Percentiles rank a stretch among this genome's conserved stretches.
These are phyloP conservation scores for Chaetorhynchus papuensis DNA, from an alignment of 2,113 vertebrate species.

Conservation along the genomic window DNA sequence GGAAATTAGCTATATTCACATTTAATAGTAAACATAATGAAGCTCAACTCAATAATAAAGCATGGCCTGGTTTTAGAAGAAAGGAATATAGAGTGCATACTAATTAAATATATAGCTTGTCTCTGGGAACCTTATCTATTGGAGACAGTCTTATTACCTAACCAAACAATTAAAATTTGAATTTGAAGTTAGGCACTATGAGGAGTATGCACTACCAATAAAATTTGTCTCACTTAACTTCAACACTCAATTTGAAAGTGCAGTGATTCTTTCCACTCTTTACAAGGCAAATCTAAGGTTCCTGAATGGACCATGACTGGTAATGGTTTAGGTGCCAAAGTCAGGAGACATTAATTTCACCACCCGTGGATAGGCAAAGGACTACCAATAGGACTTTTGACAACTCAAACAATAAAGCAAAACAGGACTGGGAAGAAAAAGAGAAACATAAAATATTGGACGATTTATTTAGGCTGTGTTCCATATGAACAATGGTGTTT, in stretches of 20 bases:
- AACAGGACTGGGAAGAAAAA: not conserved
- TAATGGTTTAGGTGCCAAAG: not conserved
- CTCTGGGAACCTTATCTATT: not conserved
- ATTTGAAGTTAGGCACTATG: not conserved
- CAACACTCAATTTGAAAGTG: not conserved
- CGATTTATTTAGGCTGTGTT: not conserved
- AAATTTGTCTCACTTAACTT: not conserved
- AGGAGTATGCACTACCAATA: not conserved
- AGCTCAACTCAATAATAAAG: not conserved
- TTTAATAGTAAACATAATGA: not conserved
- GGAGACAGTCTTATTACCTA: not conserved
- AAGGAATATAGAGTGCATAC: not conserved
- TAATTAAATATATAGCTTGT: not conserved
- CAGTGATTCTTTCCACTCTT: not conserved
- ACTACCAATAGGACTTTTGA: not conserved
- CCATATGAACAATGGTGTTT: not conserved
- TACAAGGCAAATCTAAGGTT: not conserved
- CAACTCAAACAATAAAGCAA: not conserved
- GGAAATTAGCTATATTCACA: not conserved
- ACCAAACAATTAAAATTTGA: not conserved
- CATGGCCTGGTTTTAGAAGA: not conserved
- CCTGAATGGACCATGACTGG: not conserved
- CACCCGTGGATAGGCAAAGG: not conserved
- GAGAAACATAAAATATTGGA: not conserved
- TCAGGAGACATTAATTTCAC: not conserved